A percentile compares a stretch with the other conserved stretches of the same genome.
Evolutionary conservation across 2,888 invertebrate species (phyloP).

Genomic region (Smittia aterrima): DNA sequence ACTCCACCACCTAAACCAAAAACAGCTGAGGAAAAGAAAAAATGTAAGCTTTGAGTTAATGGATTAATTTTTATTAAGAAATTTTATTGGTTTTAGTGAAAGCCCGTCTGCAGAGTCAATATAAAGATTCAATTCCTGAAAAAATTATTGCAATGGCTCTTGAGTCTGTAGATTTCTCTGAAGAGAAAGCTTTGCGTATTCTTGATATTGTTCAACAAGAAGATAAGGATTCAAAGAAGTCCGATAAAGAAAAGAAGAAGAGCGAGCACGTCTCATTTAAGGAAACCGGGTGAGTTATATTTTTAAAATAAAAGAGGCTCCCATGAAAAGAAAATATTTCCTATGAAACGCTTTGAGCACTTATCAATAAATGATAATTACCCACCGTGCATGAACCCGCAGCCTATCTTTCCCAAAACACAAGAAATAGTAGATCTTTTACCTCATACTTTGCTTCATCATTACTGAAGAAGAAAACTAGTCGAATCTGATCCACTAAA

Average conservation of each 20-base stretch:
- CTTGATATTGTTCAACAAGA: constrained; percentile 70
- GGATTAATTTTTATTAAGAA: constrained; percentile 14
- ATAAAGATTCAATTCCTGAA: constrained; percentile 68
- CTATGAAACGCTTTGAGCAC: constrained; percentile 4
- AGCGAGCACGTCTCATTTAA: constrained; percentile 40
- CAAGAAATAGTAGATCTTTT: not conserved
- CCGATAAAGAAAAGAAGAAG: constrained; percentile 47
- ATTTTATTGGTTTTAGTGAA: constrained; percentile 62
- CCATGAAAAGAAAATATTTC: not conserved
- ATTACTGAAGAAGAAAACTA: too few relatives aligned
- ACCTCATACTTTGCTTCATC: too few relatives aligned
- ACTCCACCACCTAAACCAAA: constrained; percentile 62
- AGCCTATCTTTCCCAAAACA: not conserved
- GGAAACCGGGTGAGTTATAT: constrained; percentile 26
- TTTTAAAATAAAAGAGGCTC: not conserved
- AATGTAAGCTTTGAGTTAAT: constrained; percentile 56
- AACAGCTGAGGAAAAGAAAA: constrained; percentile 67
- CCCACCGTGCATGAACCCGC: not conserved
- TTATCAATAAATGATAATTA: not conserved
- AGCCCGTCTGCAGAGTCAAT: constrained; percentile 66
- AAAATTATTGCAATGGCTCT: constrained; percentile 80
- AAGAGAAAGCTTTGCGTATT: constrained; percentile 76
- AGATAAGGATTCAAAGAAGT: constrained; percentile 54
- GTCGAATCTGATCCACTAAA: too few relatives aligned
- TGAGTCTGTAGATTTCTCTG: constrained; percentile 84